phyloP scores from a whole-genome alignment of 1,140 invertebrate species.

The Oppia nitens region DNA sequence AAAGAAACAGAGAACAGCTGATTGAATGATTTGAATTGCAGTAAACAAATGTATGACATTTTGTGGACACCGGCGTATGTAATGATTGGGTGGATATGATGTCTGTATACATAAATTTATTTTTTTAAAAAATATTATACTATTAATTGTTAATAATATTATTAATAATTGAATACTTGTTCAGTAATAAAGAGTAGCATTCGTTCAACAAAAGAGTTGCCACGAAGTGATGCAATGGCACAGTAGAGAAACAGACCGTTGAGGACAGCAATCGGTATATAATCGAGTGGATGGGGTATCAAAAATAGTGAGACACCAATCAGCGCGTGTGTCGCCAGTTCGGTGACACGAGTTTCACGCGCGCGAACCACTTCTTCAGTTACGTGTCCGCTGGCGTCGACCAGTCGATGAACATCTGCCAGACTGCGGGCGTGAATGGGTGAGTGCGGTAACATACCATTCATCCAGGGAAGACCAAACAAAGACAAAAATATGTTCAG shows the following conservation, averaged over 20 bases:
- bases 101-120: conserved; percentile 29
- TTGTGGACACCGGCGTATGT: conserved; percentile 44
- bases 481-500: conserved; percentile 41
- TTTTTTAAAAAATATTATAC: not conserved
- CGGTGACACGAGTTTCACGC: conserved; percentile 42
- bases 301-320: conserved; percentile 43
- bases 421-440: conserved; percentile 43
- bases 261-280: conserved; percentile 43
- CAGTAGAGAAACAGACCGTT: conserved; percentile 47
- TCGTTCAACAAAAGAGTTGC: conserved; percentile 47
- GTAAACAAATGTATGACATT: conserved; percentile 45
- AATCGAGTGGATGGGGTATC: conserved; percentile 38
- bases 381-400: conserved; percentile 44
- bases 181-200: conserved; percentile 44
- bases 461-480: conserved; percentile 44
- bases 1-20: conserved; percentile 41
- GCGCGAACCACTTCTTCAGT: conserved; percentile 44
- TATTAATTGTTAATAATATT: not conserved
- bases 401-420: conserved; percentile 44
- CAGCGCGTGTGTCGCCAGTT: conserved; percentile 40
- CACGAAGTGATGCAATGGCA: conserved; percentile 42
- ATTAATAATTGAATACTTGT: conserved; percentile 31
- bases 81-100: conserved; percentile 46
- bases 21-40: conserved; percentile 38
- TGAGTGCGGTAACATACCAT: conserved; percentile 43